Evolutionary conservation across 2,888 invertebrate species (phyloP).

Genomic region (Cloeon dipterum): DNA sequence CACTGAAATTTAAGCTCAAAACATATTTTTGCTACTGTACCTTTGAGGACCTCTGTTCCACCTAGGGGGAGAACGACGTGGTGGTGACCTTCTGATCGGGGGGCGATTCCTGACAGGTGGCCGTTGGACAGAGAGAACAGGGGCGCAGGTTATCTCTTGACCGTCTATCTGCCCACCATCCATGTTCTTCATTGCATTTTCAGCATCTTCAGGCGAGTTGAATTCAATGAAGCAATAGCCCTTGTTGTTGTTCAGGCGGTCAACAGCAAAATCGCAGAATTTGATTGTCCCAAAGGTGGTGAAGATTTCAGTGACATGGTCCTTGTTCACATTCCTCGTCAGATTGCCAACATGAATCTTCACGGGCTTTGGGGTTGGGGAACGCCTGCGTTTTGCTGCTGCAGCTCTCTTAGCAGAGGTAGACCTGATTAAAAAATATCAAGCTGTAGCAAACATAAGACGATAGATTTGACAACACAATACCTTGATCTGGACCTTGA

Average conservation of each 20-base stretch:
- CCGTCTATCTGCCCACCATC: constrained; percentile 97
- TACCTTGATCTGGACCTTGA: constrained; percentile 5
- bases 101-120: no score
- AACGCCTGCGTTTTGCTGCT: constrained; percentile 28
- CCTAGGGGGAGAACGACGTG: no score
- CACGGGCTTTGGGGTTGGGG: constrained; percentile 74
- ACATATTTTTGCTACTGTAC: no score
- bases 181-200: constrained; percentile 98
- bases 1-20: no score
- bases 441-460: background rate
- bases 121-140: no score
- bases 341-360: constrained; percentile 86
- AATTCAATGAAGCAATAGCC: constrained; percentile 94
- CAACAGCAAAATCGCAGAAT: constrained; percentile 69
- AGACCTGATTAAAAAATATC: background rate
- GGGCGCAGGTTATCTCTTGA: constrained; percentile 84
- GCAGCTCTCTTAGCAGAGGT: no score
- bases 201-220: constrained; percentile 81
- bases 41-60: no score
- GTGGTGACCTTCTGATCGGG: no score
- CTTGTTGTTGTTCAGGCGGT: constrained; percentile 68
- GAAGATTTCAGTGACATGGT: constrained; percentile 79
- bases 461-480: constrained; percentile 2
- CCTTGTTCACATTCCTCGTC: constrained; percentile 78
- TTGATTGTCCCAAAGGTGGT: constrained; percentile 71